Evolutionary conservation across 2,888 invertebrate species (phyloP).

Genomic region (Plutella xylostella): DNA sequence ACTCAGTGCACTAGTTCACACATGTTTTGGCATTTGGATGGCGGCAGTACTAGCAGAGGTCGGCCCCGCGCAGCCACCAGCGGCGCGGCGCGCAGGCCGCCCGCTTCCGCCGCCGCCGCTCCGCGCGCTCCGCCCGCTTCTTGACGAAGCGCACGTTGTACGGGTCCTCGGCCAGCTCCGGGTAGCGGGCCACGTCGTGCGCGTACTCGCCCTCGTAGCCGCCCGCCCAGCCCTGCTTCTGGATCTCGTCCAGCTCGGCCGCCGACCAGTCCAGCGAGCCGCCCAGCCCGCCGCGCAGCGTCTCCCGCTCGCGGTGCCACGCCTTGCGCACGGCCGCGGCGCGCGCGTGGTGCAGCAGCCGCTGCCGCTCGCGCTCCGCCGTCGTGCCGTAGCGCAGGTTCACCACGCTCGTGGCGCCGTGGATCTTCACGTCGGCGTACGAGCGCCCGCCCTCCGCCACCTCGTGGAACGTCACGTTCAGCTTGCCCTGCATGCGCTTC

Average conservation of each 20-base stretch:
- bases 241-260: conserved; percentile 88
- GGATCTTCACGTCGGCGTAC: conserved; percentile 90
- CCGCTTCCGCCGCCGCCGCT: conserved; percentile 80
- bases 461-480: conserved; percentile 93
- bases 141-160: conserved; percentile 93
- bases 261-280: conserved; percentile 88
- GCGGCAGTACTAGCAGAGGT: conserved; percentile 61
- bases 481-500: conserved; percentile 89
- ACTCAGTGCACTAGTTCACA: conserved; percentile 38
- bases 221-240: conserved; percentile 84
- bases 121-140: conserved; percentile 78
- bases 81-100: conserved; percentile 52
- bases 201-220: conserved; percentile 93
- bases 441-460: conserved; percentile 81
- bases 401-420: conserved; percentile 89
- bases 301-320: conserved; percentile 93
- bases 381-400: conserved; percentile 96
- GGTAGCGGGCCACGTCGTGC: conserved; percentile 90
- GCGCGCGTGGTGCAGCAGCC: conserved; percentile 92
- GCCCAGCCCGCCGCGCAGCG: conserved; percentile 80
- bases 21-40: conserved; percentile 67
- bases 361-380: conserved; percentile 88
- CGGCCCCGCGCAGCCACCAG: conserved; percentile 62
- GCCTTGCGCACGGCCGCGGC: conserved; percentile 88
- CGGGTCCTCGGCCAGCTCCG: conserved; percentile 95